Evolutionary conservation across 1,140 invertebrate genomes (phyloP).

Genomic region (Drosophila orosa): DNA sequence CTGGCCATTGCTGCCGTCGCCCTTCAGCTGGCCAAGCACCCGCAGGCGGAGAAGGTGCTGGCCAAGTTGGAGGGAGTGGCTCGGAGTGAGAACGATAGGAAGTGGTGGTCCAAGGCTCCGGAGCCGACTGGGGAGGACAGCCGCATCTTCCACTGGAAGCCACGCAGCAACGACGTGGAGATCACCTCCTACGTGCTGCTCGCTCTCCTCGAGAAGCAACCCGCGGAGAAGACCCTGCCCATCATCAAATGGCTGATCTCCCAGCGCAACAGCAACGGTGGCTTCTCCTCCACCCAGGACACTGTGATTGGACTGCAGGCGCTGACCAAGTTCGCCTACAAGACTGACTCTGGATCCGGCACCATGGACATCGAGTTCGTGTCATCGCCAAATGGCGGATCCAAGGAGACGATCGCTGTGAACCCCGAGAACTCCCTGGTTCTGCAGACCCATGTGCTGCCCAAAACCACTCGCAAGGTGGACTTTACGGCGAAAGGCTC

Average conservation of each 20-base stretch:
- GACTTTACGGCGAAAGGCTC: slow-evolving; percentile 88
- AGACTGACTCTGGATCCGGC: slow-evolving; percentile 66
- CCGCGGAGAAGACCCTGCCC: slow-evolving; percentile 86
- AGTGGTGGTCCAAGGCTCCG: slow-evolving; percentile 79
- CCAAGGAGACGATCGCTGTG: slow-evolving; percentile 78
- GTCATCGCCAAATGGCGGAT: slow-evolving; percentile 10
- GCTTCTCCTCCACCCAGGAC: slow-evolving; percentile 90
- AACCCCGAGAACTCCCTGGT: slow-evolving; percentile 84
- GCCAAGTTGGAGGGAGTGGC: slow-evolving; percentile 98
- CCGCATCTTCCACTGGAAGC: slow-evolving; percentile 60
- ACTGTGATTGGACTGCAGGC: slow-evolving; percentile 89
- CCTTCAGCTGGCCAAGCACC: too few species aligned
- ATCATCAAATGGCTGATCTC: slow-evolving; percentile 89
- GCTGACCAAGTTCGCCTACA: slow-evolving; percentile 86
- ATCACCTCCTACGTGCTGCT: slow-evolving; percentile 91
- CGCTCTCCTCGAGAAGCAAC: slow-evolving; percentile 86
- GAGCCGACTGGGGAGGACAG: slow-evolving; percentile 47
- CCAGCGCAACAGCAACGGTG: slow-evolving; percentile 91
- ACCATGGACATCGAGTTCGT: slow-evolving; percentile 66
- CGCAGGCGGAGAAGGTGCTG: slow-evolving; percentile 91
- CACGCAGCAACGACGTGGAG: slow-evolving; percentile 90
- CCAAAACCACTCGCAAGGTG: slow-evolving; percentile 77
- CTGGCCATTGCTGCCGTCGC: too few species aligned
- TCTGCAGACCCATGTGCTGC: slow-evolving; percentile 83
- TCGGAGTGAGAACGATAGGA: slow-evolving; percentile 60